A percentile compares a stretch with the other conserved stretches of the same genome.
phyloP scores from a whole-genome alignment of 2,797 vertebrate genomes.

The Lemur catta region DNA sequence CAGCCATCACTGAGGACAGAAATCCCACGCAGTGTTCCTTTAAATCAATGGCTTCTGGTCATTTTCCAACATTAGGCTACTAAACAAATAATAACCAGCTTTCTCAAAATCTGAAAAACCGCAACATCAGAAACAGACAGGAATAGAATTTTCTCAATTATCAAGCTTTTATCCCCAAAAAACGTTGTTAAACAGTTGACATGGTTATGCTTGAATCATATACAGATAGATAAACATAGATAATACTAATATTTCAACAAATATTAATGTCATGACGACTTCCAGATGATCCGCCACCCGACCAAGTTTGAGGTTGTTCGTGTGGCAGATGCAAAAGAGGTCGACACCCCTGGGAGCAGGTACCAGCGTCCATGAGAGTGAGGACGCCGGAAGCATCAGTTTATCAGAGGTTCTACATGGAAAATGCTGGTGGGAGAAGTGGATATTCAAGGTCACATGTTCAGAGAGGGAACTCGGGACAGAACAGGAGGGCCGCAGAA shows the following conservation, averaged over 20 bases:
- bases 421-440: neutral
- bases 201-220: neutral
- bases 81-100: neutral
- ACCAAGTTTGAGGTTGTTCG: neutral
- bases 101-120: neutral
- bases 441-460: neutral
- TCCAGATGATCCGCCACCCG: neutral
- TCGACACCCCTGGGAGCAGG: neutral
- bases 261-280: neutral
- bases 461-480: neutral
- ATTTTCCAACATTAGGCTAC: neutral
- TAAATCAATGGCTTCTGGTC: neutral
- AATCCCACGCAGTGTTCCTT: neutral
- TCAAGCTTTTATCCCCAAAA: neutral
- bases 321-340: neutral
- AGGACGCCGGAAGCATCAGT: neutral
- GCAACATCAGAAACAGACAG: neutral
- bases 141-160: neutral
- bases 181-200: neutral
- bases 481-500: neutral
- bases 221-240: neutral
- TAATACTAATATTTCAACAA: neutral
- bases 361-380: fast-evolving
- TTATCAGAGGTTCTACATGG: neutral
- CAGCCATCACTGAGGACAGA: neutral